These are phyloP conservation scores for Corapipo altera DNA, from an alignment of 2,113 vertebrate genomes.

Conservation along the genomic window DNA sequence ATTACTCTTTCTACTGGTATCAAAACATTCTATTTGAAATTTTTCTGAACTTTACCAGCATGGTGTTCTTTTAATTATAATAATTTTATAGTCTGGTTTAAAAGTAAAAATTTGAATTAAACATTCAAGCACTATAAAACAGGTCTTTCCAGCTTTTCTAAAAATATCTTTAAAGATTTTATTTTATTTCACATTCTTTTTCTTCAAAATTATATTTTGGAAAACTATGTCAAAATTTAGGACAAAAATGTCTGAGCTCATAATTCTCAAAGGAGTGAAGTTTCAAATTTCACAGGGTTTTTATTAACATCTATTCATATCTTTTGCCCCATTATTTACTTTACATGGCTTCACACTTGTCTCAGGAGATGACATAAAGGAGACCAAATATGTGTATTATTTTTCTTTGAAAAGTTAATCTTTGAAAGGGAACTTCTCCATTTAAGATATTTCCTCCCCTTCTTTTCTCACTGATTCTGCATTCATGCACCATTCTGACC, in stretches of 20 bases:
- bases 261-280: neutral
- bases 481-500: neutral
- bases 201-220: neutral
- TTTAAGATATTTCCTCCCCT: neutral
- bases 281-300: neutral
- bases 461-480: neutral
- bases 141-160: neutral
- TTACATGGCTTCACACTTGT: neutral
- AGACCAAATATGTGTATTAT: neutral
- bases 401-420: neutral
- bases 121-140: neutral
- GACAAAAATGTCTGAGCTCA: neutral
- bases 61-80: conserved; percentile 18
- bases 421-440: neutral
- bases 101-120: neutral
- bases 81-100: neutral
- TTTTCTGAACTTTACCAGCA: neutral
- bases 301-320: neutral
- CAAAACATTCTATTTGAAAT: conserved; percentile 3
- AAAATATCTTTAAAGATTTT: neutral
- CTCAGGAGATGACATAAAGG: neutral
- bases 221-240: neutral
- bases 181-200: neutral
- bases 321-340: neutral
- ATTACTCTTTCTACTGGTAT: neutral